Evolutionary conservation across 2,113 vertebrate species (phyloP).

Genomic region (Daphoenositta chrysoptera): DNA sequence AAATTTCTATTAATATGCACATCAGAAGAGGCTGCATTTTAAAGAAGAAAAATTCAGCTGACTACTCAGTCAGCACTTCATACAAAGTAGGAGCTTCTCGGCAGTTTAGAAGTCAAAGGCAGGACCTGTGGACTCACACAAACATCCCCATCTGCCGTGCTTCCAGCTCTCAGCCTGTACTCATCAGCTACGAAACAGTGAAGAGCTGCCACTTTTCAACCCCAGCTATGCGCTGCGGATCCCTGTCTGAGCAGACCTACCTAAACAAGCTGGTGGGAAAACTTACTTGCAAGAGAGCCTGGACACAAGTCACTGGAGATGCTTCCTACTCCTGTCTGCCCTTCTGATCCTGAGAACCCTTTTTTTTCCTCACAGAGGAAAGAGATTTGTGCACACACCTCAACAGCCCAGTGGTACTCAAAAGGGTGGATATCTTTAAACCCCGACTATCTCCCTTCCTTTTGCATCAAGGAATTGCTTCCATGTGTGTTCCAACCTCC

Average conservation of each 20-base stretch:
- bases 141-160: neutral
- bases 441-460: neutral
- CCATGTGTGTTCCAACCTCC: neutral
- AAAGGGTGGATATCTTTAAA: neutral
- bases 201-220: neutral
- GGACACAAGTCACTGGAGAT: neutral
- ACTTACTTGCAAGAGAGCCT: neutral
- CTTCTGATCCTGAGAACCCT: neutral
- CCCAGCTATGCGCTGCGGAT: neutral
- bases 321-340: neutral
- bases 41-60: neutral
- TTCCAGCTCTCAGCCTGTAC: neutral
- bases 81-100: neutral
- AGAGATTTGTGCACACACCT: neutral
- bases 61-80: neutral
- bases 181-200: neutral
- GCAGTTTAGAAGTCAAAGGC: neutral
- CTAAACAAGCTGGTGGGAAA: neutral
- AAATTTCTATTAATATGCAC: neutral
- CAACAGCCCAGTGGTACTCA: neutral
- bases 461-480: neutral
- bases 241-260: neutral
- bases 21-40: neutral
- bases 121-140: neutral
- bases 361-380: neutral